These are phyloP conservation scores for Callyntrura sp. DNA, from an alignment of 2,888 invertebrate species.

Conservation along the genomic window DNA sequence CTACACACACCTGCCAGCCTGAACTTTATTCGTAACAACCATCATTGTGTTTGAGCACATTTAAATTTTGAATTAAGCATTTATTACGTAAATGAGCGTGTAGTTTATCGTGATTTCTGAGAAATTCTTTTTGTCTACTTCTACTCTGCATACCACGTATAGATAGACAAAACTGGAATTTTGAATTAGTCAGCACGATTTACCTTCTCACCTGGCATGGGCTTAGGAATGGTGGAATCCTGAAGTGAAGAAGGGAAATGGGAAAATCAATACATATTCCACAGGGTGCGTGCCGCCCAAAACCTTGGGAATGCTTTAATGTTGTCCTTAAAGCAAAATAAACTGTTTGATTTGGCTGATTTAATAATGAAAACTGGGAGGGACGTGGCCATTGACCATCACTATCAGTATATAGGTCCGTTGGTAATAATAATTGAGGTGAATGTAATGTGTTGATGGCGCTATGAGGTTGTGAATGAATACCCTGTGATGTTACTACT, in stretches of 20 bases:
- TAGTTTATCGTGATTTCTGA: too few relatives aligned
- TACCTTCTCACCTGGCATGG: not conserved
- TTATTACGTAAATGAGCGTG: too few relatives aligned
- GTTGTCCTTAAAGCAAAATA: not conserved
- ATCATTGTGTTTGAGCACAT: too few relatives aligned
- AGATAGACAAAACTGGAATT: not conserved
- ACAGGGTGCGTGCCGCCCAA: not conserved
- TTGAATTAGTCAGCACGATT: conserved; percentile 29
- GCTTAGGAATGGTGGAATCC: too few relatives aligned
- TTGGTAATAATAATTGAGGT: too few relatives aligned
- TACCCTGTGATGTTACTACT: not conserved
- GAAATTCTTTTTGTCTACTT: not conserved
- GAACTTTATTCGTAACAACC: not conserved
- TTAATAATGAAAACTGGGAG: conserved; percentile 9
- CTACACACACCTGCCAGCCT: not conserved
- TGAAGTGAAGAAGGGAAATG: too few relatives aligned
- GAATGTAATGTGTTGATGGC: not conserved
- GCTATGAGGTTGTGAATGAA: not conserved
- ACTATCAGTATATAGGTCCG: not conserved
- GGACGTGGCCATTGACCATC: conserved; percentile 21
- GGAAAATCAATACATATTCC: not conserved
- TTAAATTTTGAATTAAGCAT: too few relatives aligned
- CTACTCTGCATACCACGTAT: not conserved
- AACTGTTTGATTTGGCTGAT: not conserved
- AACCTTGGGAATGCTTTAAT: not conserved